Percentiles rank a stretch among this genome's conserved stretches.
Evolutionary conservation across 2,797 vertebrate species (phyloP).

Genomic region (Ibycter americanus): DNA sequence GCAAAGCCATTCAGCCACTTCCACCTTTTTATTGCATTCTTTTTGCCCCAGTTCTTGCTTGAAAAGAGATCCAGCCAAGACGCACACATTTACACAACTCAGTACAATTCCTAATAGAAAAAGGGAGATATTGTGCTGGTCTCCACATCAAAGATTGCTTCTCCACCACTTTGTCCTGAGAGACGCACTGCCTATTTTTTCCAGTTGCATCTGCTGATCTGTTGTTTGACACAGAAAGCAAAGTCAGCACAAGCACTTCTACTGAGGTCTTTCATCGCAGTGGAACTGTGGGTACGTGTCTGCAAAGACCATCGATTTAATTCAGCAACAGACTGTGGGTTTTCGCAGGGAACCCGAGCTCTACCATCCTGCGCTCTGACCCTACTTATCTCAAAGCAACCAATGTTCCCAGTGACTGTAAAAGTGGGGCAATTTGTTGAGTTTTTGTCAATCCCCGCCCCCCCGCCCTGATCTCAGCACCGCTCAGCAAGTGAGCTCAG

Average conservation of each 20-base stretch:
- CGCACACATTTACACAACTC: neutral
- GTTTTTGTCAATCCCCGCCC: too few relatives aligned
- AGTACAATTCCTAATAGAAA: accelerated
- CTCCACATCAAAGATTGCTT: neutral
- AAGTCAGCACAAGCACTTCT: neutral
- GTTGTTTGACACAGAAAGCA: neutral
- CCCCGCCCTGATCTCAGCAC: neutral
- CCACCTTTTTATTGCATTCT: accelerated
- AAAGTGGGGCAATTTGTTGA: accelerated
- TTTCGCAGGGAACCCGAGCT: neutral
- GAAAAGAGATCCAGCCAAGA: neutral
- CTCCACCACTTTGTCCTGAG: neutral
- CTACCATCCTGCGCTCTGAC: neutral
- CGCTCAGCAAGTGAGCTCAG: neutral
- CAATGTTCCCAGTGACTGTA: accelerated
- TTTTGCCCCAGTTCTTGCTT: neutral
- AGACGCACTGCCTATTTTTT: accelerated
- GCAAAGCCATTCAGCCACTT: neutral
- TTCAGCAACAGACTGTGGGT: accelerated
- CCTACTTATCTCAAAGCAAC: neutral
- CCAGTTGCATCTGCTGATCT: neutral
- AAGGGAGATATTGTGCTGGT: neutral
- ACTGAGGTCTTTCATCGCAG: accelerated
- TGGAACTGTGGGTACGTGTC: neutral
- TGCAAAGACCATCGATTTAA: neutral